Evolutionary conservation across 2,113 vertebrate genomes (phyloP), one percentile per base, ranked within the genome.

Genomic region (Clarias batrachus): DNA sequence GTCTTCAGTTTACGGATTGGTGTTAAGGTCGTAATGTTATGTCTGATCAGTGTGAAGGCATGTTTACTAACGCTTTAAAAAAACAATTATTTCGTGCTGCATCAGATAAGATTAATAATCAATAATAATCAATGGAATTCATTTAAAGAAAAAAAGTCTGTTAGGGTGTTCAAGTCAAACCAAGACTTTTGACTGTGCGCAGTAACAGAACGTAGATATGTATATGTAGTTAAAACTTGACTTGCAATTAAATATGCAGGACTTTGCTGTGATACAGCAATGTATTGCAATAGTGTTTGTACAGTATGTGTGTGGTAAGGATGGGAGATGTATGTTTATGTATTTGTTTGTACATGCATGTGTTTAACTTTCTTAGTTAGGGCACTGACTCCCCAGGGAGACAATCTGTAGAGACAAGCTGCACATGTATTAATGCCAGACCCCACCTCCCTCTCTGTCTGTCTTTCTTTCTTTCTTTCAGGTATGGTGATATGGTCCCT

Each of bases 401-500:
- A 57, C 81, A 87, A 83, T 87, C 86, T 87, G 86, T 83, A 68
- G 85, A 63, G 59, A 77, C 86, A 87, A 83, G 71, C 86, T 87
- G 86, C 23, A 78, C 73, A 48, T 87, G 86, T 83, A 87, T 87
- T 87, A 59, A 87, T 83, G 86, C 86, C 86, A 87, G 52, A 78
- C n/a, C 1, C 13, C 65, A 23, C 52, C 48, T 52, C 4, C 52
- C 54, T 84, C 0, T 65, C 23, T 85, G 16, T 57, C 59, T 79
- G 16, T 80, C 71, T 70, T 27, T 82, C 60, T 60, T 21, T 83
- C 33, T 37, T 57, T 77, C 73, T 63, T 65, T 80, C 92, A 99
- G 98, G 57, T 99, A 99, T 10, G 98, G 98, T 87, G 98, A 99
- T 93, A 99, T 99, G 98, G 98, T 99, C 56, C 98, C 98, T 70